phyloP scores from a whole-genome alignment of 2,113 vertebrate species.

The Neolamprologus toae region DNA sequence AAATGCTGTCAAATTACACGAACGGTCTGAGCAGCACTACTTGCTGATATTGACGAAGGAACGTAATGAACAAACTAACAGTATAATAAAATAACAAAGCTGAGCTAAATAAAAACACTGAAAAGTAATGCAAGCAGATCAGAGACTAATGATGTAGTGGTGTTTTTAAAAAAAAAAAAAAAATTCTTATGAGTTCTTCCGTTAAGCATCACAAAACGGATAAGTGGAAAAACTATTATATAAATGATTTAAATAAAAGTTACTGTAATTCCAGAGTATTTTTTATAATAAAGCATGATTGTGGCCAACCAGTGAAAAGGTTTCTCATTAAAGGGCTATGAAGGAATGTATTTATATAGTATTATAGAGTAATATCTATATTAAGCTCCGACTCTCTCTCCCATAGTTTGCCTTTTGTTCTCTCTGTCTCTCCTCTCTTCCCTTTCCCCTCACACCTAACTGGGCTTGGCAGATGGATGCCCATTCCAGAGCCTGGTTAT shows the following conservation, averaged over 20 bases:
- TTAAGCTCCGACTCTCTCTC: background rate
- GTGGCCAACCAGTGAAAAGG: background rate
- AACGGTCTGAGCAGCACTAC: background rate
- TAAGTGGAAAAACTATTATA: background rate
- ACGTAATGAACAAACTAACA: background rate
- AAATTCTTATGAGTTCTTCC: background rate
- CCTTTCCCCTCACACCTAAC: background rate
- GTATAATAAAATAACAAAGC: background rate
- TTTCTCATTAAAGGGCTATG: background rate
- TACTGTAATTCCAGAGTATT: background rate
- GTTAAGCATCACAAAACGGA: background rate
- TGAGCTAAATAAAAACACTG: background rate
- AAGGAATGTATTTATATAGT: background rate
- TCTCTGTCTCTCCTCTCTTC: background rate
- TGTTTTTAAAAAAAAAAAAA: accelerated
- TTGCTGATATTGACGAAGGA: background rate
- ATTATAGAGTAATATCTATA: background rate
- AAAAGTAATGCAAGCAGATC: background rate
- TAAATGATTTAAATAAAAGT: background rate
- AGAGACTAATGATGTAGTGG: background rate
- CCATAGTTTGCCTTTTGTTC: background rate
- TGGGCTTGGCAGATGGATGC: background rate
- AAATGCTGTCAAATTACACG: background rate
- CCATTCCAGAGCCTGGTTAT: background rate
- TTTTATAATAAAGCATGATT: background rate